These are phyloP conservation scores for Drosophila watanabei DNA, from an alignment of 1,140 invertebrate species.

Conservation along the genomic window DNA sequence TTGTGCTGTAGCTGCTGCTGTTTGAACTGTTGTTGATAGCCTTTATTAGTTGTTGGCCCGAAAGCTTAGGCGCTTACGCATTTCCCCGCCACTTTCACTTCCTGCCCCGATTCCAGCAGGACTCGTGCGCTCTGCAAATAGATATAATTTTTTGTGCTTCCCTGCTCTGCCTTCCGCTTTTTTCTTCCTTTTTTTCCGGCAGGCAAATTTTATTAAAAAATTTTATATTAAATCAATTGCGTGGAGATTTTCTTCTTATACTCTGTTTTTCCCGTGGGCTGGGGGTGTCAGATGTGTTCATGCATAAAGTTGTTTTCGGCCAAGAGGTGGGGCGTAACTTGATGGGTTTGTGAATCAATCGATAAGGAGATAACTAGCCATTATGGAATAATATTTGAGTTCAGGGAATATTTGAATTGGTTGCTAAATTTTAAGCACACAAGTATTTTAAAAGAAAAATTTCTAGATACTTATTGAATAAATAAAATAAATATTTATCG, in stretches of 20 bases:
- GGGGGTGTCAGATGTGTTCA: conserved; percentile 74
- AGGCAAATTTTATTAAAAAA: conserved; percentile 82
- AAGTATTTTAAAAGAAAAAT: background rate
- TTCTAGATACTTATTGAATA: too few relatives aligned
- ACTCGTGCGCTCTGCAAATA: conserved; percentile 60
- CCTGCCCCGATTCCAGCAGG: conserved; percentile 22
- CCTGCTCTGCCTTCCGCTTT: conserved; percentile 2
- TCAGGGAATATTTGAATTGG: background rate
- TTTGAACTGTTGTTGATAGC: conserved; percentile 83
- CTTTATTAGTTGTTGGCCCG: conserved; percentile 81
- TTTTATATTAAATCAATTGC: conserved; percentile 84
- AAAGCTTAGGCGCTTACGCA: conserved; percentile 77
- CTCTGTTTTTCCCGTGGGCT: conserved; percentile 8
- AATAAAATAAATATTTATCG: too few relatives aligned
- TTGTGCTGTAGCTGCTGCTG: conserved; percentile 52
- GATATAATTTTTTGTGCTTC: conserved; percentile 18
- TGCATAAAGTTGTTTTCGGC: conserved; percentile 57
- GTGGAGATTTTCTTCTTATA: conserved; percentile 67
- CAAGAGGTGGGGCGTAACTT: background rate
- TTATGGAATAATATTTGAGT: background rate
- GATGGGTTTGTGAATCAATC: conserved; percentile 1
- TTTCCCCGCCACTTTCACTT: conserved; percentile 43
- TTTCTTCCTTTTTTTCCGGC: conserved; percentile 48
- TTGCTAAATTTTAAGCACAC: background rate
- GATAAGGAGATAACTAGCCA: conserved; percentile 2